Conservation (phyloP, 2,888 invertebrate genomes). For the Latrodectus hesperus region DNA sequence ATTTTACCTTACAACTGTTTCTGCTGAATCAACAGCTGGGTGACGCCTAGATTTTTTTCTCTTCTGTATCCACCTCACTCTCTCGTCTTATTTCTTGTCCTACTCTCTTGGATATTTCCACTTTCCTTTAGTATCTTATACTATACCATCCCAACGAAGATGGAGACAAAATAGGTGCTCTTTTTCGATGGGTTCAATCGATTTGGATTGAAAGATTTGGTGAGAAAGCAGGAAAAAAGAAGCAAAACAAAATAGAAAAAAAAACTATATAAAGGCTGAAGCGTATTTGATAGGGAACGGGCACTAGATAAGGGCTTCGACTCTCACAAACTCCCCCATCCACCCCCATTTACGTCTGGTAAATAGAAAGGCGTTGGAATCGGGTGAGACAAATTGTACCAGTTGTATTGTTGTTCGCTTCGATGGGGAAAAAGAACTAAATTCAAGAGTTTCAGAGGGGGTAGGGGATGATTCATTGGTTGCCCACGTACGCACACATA, state of each 20-base stretch:
- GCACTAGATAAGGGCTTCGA: constrained; percentile 45
- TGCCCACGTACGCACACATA: constrained; percentile 44
- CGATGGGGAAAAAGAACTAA: constrained; percentile 56
- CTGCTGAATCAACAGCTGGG: constrained; percentile 62
- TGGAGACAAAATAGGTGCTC: constrained; percentile 45
- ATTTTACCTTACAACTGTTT: constrained; percentile 56
- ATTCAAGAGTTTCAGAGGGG: constrained; percentile 61
- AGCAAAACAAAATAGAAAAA: constrained; percentile 41
- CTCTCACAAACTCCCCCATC: constrained; percentile 1
- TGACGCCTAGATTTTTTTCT: constrained; percentile 15
- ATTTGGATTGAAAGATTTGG: constrained; percentile 66
- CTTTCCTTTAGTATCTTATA: constrained; percentile 20
- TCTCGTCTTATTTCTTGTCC: neutral
- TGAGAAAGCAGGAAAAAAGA: constrained; percentile 41
- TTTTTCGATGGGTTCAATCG: constrained; percentile 49
- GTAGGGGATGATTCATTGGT: constrained; percentile 58
- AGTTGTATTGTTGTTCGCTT: constrained; percentile 63
- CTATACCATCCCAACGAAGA: constrained; percentile 32
- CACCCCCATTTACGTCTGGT: constrained; percentile 45
- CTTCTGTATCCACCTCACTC: neutral
- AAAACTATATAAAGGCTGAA: constrained; percentile 48
- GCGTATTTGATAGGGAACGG: constrained; percentile 56
- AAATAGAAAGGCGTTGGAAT: constrained; percentile 59
- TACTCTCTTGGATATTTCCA: constrained; percentile 32
- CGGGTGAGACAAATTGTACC: constrained; percentile 64